Evolutionary conservation across 2,888 invertebrate genomes (phyloP), one percentile per base, ranked within the genome.

Genomic region (Noctua comes): DNA sequence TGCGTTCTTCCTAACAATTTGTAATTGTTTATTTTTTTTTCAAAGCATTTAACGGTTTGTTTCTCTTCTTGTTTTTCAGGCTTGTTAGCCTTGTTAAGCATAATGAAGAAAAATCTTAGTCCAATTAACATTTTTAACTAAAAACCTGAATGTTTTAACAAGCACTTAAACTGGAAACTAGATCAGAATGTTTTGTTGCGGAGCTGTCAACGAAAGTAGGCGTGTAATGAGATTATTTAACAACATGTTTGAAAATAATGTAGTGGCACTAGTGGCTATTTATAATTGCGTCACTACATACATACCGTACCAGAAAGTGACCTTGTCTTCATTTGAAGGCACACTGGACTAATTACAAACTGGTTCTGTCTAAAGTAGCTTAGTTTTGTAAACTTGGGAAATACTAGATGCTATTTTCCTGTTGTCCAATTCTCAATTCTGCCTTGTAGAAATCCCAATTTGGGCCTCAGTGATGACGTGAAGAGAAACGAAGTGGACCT

Each of bases 301-400:
- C 48, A 54, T 46, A 43, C 70, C 10, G 16, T 54, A 40, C 62
- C 57, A 71, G 51, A 78, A 16, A 57, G 43, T 68, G 73, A 78
- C 73, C 83, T 73, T 82, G 68, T 57, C 62, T 74, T 36, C 36
- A 62, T 79, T 83, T 83, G 36, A 73, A 73, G 48, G 43, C 43
- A 40, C 51, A 73, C 8, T 74, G 74, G 48, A 68, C 71, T 72
- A 57, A 74, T 79, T 79, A 74, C 0, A 51, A 74, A 68, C 74
- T 36, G 18, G 48, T 73, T 73, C 27, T 70, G 43, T 46, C 66
- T 65, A 31, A 46, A 16, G 48, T 54, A 68, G 16, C 21, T 62
- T 62, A 62, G 57, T 73, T 43, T 36, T 31, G 64, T 21, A 65
- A 64, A 66, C 48, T 80, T 73, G n/a, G 21, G 16, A 80, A 80